These are phyloP conservation scores for Buphagus erythrorhynchus DNA, from an alignment of 2,797 vertebrate genomes.

Conservation along the genomic window DNA sequence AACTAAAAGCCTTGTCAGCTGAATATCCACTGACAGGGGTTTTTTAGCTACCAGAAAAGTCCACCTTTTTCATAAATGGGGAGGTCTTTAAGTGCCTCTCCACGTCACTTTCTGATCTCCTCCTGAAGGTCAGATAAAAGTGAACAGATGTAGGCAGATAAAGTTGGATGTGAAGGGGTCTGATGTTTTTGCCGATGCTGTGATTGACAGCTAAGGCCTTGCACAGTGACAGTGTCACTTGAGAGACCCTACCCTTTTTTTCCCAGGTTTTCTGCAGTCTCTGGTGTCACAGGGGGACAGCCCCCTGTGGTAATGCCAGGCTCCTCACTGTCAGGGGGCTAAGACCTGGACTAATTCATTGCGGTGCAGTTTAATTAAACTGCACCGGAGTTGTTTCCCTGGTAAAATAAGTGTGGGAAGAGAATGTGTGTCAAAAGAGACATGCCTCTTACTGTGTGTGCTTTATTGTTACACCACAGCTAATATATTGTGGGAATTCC, in stretches of 20 bases:
- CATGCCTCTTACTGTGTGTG: conserved; percentile 89
- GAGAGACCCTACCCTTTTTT: conserved; percentile 70
- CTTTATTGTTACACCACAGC: conserved; percentile 88
- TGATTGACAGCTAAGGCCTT: conserved; percentile 79
- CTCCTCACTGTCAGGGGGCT: conserved; percentile 85
- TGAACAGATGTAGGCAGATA: background rate
- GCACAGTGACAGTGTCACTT: conserved; percentile 73
- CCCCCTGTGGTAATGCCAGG: conserved; percentile 82
- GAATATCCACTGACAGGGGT: fast-evolving
- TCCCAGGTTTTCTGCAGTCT: conserved; percentile 79
- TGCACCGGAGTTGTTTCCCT: conserved; percentile 88
- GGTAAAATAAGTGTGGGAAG: conserved; percentile 95
- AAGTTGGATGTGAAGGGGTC: conserved; percentile 15
- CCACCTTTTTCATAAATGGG: background rate
- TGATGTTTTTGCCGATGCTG: background rate
- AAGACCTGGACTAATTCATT: conserved; percentile 87
- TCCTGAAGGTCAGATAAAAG: conserved; percentile 4
- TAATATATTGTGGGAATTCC: conserved; percentile 92
- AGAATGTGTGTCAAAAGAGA: conserved; percentile 93
- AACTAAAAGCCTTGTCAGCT: background rate
- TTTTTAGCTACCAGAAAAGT: background rate
- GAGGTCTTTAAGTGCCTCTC: background rate
- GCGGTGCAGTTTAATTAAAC: conserved; percentile 90
- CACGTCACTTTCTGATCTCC: background rate
- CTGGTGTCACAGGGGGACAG: conserved; percentile 78